phyloP scores from a whole-genome alignment of 2,113 vertebrate genomes.

The Callocephalon fimbriatum region DNA sequence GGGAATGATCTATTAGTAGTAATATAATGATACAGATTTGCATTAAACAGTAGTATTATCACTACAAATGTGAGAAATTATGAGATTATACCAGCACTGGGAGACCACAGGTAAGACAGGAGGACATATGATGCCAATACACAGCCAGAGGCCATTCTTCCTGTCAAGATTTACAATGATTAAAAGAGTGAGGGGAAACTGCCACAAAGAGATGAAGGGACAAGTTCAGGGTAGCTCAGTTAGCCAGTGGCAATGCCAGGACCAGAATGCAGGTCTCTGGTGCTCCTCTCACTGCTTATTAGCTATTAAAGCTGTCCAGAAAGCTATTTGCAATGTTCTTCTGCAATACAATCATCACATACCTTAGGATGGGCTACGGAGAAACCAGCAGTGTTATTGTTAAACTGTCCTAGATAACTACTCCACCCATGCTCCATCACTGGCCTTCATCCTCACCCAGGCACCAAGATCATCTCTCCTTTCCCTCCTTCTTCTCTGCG shows the following conservation, averaged over 20 bases:
- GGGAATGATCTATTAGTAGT: not conserved
- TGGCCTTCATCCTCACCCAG: not conserved
- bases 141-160: not conserved
- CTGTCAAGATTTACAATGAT: not conserved
- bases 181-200: not conserved
- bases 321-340: not conserved
- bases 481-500: not conserved
- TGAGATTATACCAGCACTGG: not conserved
- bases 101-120: not conserved
- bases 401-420: not conserved
- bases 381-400: not conserved
- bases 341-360: not conserved
- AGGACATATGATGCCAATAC: not conserved
- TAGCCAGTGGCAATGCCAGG: not conserved
- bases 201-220: not conserved
- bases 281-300: not conserved
- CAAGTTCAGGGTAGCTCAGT: not conserved
- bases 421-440: accelerated
- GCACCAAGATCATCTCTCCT: not conserved
- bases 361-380: not conserved
- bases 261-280: not conserved
- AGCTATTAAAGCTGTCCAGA: not conserved
- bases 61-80: not conserved
- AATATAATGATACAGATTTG: not conserved
- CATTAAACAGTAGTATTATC: not conserved